A percentile compares a stretch with the other conserved stretches of the same genome.
Evolutionary conservation across 92 coral and sea anemone species (phyloP).

Genomic region (Porites cylindrica): DNA sequence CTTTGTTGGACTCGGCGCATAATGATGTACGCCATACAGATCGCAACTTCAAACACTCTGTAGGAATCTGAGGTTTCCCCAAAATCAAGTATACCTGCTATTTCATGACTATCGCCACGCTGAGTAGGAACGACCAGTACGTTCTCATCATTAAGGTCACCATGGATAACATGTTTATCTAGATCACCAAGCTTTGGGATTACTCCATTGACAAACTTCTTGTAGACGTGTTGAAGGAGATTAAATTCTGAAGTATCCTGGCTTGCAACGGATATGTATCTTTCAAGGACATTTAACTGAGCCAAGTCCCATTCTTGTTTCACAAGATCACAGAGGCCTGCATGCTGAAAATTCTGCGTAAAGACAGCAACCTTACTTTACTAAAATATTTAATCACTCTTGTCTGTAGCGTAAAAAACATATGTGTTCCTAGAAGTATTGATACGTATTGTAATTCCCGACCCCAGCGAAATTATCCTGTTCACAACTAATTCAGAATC

Average conservation of each 20-base stretch:
- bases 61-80: constrained; percentile 70
- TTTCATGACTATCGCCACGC: not conserved
- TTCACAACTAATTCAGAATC: too few species aligned
- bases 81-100: constrained; percentile 68
- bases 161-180: constrained; percentile 76
- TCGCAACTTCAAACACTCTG: constrained; percentile 79
- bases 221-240: constrained; percentile 23
- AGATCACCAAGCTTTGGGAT: constrained; percentile 41
- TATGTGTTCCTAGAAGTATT: too few species aligned
- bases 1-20: constrained; percentile 22
- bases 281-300: constrained; percentile 20
- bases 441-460: too few species aligned
- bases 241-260: constrained; percentile 28
- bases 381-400: too few species aligned
- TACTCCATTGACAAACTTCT: constrained; percentile 44
- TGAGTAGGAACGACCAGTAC: constrained; percentile 44
- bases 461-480: too few species aligned
- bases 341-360: constrained; percentile 55
- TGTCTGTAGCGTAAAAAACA: too few species aligned
- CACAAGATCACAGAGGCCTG: not conserved
- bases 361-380: not conserved
- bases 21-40: constrained; percentile 66
- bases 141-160: constrained; percentile 67
- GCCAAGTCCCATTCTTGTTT: constrained; percentile 52
- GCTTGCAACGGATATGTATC: constrained; percentile 34